Percentiles rank a stretch among this genome's conserved stretches.
Evolutionary conservation across 1,140 invertebrate genomes (phyloP).

Genomic region (Leucophenga varia): DNA sequence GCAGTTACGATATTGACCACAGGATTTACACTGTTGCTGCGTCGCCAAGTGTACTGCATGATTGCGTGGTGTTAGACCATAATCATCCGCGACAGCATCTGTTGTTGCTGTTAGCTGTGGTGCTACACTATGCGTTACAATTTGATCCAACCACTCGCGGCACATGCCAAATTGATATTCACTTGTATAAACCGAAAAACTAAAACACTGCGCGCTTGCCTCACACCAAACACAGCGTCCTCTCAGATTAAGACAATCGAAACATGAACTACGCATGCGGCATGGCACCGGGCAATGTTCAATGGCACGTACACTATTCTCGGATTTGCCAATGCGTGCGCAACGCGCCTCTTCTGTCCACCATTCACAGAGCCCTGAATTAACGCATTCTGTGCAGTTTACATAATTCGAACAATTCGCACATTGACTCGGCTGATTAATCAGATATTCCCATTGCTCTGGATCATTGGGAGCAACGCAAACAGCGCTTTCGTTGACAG

Average conservation of each 20-base stretch:
- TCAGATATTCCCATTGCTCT: slow-evolving; percentile 73
- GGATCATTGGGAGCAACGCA: slow-evolving; percentile 55
- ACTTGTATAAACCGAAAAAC: slow-evolving; percentile 91
- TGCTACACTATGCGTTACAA: slow-evolving; percentile 54
- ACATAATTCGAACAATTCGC: slow-evolving; percentile 85
- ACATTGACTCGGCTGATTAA: slow-evolving; percentile 77
- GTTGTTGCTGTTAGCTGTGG: slow-evolving; percentile 45
- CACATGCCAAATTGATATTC: slow-evolving; percentile 92
- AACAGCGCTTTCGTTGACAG: slow-evolving; percentile 64
- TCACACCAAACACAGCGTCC: slow-evolving; percentile 95
- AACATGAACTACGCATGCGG: slow-evolving; percentile 73
- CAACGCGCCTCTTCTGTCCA: slow-evolving; percentile 83
- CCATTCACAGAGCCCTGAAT: slow-evolving; percentile 82
- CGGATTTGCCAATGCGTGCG: slow-evolving; percentile 72
- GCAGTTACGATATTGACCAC: slow-evolving; percentile 75
- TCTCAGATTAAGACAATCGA: slow-evolving; percentile 77
- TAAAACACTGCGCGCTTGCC: slow-evolving; percentile 86
- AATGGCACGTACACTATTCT: slow-evolving; percentile 65
- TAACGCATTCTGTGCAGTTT: slow-evolving; percentile 77
- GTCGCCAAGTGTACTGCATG: slow-evolving; percentile 18
- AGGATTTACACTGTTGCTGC: slow-evolving; percentile 77
- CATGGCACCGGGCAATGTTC: slow-evolving; percentile 74
- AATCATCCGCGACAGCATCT: slow-evolving; percentile 11
- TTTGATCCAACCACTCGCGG: slow-evolving; percentile 87
- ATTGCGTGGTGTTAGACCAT: slow-evolving; percentile 31